A percentile compares a stretch with the other conserved stretches of the same genome.
These are phyloP conservation scores for Dermochelys coriacea DNA, from an alignment of 2,797 vertebrate species.

Conservation along the genomic window DNA sequence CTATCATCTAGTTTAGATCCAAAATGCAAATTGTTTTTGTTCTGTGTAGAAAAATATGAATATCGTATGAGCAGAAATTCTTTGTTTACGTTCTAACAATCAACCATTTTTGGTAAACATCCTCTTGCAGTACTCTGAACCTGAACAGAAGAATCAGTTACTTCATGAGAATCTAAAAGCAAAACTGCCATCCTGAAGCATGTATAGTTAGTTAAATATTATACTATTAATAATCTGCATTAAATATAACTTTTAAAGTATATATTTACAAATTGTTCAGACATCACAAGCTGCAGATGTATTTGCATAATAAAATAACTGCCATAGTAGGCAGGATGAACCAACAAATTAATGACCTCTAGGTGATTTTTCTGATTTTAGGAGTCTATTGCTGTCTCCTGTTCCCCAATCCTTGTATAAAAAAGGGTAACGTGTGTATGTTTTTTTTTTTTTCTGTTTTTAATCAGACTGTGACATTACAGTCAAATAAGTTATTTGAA, in stretches of 20 bases:
- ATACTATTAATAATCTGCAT: neutral
- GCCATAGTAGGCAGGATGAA: neutral
- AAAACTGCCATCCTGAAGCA: neutral
- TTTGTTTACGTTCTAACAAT: neutral
- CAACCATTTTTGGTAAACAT: neutral
- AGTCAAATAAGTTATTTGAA: neutral
- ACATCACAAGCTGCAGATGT: neutral
- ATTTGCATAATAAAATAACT: neutral
- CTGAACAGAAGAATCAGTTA: neutral
- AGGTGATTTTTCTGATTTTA: neutral
- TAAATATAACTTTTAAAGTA: neutral
- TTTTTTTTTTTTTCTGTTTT: neutral
- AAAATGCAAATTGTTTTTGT: neutral
- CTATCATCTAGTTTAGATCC: neutral
- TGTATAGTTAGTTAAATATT: neutral
- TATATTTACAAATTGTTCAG: neutral
- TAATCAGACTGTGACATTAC: neutral
- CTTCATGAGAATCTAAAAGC: neutral
- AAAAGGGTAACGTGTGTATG: neutral
- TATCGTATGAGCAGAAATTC: neutral
- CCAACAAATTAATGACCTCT: neutral
- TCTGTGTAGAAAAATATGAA: neutral
- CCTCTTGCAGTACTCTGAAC: neutral
- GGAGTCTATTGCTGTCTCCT: neutral
- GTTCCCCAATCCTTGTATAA: neutral